phyloP scores from a whole-genome alignment of 2,888 invertebrate genomes.

The Cephalotes varians region DNA sequence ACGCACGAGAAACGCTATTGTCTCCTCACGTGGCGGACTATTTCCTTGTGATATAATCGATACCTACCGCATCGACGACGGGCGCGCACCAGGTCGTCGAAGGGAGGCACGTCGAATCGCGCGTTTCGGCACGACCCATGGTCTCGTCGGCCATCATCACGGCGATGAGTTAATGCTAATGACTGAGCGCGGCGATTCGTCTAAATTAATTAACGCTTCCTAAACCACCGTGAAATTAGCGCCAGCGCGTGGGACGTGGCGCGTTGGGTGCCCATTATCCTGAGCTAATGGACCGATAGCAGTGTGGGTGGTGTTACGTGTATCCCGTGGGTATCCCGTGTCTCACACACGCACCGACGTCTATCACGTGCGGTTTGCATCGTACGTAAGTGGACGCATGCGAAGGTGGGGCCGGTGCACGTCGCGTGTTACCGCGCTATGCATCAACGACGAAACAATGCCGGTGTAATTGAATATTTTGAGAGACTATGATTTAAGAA shows the following conservation, averaged over 20 bases:
- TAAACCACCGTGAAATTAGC: constrained; percentile 78
- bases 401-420: constrained; percentile 47
- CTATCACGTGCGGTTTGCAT: constrained; percentile 30
- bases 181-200: constrained; percentile 63
- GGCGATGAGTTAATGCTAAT: constrained; percentile 68
- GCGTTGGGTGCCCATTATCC: constrained; percentile 47
- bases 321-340: constrained; percentile 10
- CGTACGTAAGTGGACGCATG: constrained; percentile 42
- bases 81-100: neutral
- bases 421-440: constrained; percentile 75
- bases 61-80: constrained; percentile 47
- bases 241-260: constrained; percentile 51
- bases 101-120: constrained; percentile 27
- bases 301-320: constrained; percentile 16
- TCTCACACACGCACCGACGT: constrained; percentile 5
- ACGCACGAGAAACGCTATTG: constrained; percentile 6
- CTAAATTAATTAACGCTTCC: constrained; percentile 74
- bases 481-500: constrained; percentile 79
- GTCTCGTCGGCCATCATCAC: constrained; percentile 37
- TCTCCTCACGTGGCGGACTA: neutral
- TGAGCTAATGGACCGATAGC: constrained; percentile 48
- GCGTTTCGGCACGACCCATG: constrained; percentile 31
- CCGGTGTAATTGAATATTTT: constrained; percentile 79
- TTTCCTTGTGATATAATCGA: constrained; percentile 13
- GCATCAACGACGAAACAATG: constrained; percentile 78